A percentile compares a stretch with the other conserved stretches of the same genome.
phyloP scores from a whole-genome alignment of 2,888 invertebrate genomes.

The Calliphora vomitoria region DNA sequence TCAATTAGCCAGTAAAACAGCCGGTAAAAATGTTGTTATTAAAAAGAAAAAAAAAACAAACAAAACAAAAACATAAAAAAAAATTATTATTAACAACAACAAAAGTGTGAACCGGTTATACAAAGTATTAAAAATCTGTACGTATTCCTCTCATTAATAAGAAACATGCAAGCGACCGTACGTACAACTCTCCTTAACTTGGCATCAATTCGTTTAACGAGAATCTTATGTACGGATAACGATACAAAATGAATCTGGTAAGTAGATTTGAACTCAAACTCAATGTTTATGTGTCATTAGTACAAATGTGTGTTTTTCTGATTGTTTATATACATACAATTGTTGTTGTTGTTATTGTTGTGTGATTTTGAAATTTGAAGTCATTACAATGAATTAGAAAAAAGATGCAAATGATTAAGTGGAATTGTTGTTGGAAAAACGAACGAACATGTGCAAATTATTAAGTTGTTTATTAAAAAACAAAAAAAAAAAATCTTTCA shows the following conservation, averaged over 20 bases:
- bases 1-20: slow-evolving; percentile 56
- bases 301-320: slow-evolving; percentile 28
- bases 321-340: neutral
- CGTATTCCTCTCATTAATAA: slow-evolving; percentile 46
- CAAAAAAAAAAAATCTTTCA: neutral
- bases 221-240: slow-evolving; percentile 10
- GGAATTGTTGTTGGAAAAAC: neutral
- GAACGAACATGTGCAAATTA: slow-evolving; percentile 2
- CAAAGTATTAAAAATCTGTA: slow-evolving; percentile 11
- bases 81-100: slow-evolving; percentile 12
- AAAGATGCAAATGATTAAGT: slow-evolving; percentile 33
- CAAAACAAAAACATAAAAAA: neutral
- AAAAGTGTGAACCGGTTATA: slow-evolving; percentile 52
- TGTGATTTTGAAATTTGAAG: slow-evolving; percentile 33
- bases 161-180: slow-evolving; percentile 43
- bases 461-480: neutral
- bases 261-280: slow-evolving; percentile 56
- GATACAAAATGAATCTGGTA: slow-evolving; percentile 19
- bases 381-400: slow-evolving; percentile 44
- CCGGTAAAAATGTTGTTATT: slow-evolving; percentile 49
- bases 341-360: slow-evolving; percentile 20
- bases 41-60: neutral
- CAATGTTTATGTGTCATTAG: slow-evolving; percentile 61
- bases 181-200: slow-evolving; percentile 23
- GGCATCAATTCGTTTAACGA: slow-evolving; percentile 46